A percentile compares a stretch with the other conserved stretches of the same genome.
Evolutionary conservation across 2,888 invertebrate species (phyloP).

Genomic region (Baccha elongata): DNA sequence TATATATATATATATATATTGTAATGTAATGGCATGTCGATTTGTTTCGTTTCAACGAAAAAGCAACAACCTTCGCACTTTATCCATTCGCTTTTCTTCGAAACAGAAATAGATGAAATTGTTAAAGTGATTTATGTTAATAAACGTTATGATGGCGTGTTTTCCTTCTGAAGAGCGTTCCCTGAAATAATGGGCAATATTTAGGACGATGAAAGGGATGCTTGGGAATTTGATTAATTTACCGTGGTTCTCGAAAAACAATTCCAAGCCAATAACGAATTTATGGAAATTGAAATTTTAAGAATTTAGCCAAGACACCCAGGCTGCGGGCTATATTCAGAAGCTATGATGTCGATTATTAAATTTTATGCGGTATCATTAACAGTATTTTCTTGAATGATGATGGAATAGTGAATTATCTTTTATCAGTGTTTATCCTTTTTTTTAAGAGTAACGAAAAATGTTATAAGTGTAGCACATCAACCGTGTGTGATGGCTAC

Average conservation of each 20-base stretch:
- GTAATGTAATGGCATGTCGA: conserved; percentile 4
- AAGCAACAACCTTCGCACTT: conserved; percentile 13
- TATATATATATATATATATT: too few relatives aligned
- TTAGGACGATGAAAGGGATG: conserved; percentile 7
- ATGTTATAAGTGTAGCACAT: neutral
- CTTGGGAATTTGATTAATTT: conserved; percentile 22
- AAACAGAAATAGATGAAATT: conserved; percentile 14
- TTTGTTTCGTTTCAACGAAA: conserved; percentile 1
- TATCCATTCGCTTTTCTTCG: neutral
- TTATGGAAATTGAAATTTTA: conserved; percentile 43
- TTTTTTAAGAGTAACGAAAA: neutral
- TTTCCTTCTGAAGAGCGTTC: neutral
- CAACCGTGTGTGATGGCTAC: neutral
- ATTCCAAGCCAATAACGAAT: conserved; percentile 39
- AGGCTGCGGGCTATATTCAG: neutral
- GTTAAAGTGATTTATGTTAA: conserved; percentile 35
- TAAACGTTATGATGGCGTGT: neutral
- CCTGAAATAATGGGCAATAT: neutral
- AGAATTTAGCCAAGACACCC: neutral
- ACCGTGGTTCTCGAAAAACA: conserved; percentile 23
- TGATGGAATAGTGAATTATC: neutral
- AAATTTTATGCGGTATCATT: conserved; percentile 47
- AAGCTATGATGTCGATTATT: conserved; percentile 31
- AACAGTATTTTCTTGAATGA: conserved; percentile 20
- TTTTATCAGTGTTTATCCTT: neutral